Conservation (phyloP, 2,888 invertebrate genomes). For the Taphrorychus bicolor region DNA sequence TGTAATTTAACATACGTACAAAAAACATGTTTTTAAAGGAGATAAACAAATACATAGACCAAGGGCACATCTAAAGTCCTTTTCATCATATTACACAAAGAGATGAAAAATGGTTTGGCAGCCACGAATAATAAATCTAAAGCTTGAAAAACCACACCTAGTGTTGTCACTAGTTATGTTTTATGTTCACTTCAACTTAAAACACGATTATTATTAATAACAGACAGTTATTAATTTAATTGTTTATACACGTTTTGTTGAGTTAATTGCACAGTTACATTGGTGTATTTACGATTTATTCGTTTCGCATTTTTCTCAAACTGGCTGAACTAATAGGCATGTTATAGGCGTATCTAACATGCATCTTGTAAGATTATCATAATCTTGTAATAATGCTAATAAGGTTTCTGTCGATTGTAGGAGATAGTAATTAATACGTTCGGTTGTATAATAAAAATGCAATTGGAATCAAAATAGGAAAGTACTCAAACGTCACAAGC, state of each 20-base stretch:
- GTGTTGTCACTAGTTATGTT: conserved; percentile 26
- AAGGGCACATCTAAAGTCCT: neutral
- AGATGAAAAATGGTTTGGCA: conserved; percentile 17
- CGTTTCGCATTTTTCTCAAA: neutral
- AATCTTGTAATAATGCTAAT: neutral
- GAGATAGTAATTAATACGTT: conserved; percentile 5
- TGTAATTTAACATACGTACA: too few relatives aligned
- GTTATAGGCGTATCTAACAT: neutral
- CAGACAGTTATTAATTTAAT: conserved; percentile 28
- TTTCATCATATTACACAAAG: neutral
- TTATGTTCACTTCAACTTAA: conserved; percentile 25
- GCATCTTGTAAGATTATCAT: neutral
- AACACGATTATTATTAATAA: conserved; percentile 30
- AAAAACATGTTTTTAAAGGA: too few relatives aligned
- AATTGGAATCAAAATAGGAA: neutral
- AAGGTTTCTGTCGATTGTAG: neutral
- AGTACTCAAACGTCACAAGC: neutral
- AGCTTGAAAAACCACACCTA: conserved; percentile 27
- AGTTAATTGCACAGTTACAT: conserved; percentile 20
- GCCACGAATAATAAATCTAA: conserved; percentile 18
- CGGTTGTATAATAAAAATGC: neutral
- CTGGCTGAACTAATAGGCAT: neutral
- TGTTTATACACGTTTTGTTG: conserved; percentile 23
- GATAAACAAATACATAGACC: too few relatives aligned
- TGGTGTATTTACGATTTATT: neutral